Conservation (phyloP, 2,113 vertebrate genomes). For the Parus major region DNA sequence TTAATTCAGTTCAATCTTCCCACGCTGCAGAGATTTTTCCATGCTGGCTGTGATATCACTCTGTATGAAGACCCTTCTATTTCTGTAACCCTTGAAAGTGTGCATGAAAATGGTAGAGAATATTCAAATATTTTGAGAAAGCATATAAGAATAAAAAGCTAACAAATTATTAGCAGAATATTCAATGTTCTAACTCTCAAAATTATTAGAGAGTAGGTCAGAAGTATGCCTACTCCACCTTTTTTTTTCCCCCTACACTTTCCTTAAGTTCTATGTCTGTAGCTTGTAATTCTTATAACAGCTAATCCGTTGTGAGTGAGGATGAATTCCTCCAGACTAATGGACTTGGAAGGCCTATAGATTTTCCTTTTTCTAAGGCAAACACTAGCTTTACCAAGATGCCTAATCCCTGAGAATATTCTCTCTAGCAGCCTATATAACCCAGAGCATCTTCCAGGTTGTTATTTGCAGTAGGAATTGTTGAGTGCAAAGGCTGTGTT, state of each 20-base stretch:
- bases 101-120: background rate
- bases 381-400: background rate
- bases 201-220: background rate
- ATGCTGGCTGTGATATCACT: background rate
- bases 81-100: background rate
- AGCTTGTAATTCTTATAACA: background rate
- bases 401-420: background rate
- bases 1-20: background rate
- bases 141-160: background rate
- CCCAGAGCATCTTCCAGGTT: background rate
- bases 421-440: background rate
- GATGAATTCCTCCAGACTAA: background rate
- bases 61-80: background rate
- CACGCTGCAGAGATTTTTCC: background rate
- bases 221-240: background rate
- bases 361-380: background rate
- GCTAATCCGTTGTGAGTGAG: background rate
- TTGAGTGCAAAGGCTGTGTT: background rate
- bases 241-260: background rate
- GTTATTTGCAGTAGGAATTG: background rate
- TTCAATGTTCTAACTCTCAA: background rate
- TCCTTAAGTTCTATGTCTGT: background rate
- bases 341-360: background rate
- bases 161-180: background rate
- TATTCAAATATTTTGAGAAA: background rate